phyloP scores from a whole-genome alignment of 2,113 vertebrate species.

The Apteryx mantelli region DNA sequence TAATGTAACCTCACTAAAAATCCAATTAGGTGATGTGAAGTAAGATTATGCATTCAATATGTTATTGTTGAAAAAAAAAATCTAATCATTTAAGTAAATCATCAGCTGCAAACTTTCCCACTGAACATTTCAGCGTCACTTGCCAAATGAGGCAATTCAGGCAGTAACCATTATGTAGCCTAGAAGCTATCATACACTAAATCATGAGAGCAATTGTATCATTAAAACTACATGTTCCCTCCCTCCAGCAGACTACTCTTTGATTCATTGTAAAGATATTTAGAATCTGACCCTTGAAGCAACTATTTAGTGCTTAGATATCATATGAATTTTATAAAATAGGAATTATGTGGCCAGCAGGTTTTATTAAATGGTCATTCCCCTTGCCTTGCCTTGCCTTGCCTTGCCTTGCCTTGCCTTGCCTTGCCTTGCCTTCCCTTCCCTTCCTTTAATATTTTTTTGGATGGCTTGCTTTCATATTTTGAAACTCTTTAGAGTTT shows the following conservation, averaged over 20 bases:
- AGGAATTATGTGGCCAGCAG: not conserved
- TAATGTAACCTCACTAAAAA: not conserved
- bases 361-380: not conserved
- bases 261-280: too few relatives aligned
- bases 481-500: not conserved
- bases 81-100: slow-evolving; percentile 30
- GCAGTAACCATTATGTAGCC: slow-evolving; percentile 38
- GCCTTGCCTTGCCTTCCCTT: not conserved
- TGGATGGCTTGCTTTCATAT: not conserved
- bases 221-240: slow-evolving; percentile 57
- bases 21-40: not conserved
- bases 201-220: slow-evolving; percentile 25
- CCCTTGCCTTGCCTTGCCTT: not conserved
- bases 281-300: slow-evolving; percentile 40
- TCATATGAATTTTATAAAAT: not conserved
- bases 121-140: slow-evolving; percentile 31
- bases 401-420: not conserved
- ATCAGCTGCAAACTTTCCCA: slow-evolving; percentile 42
- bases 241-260: too few relatives aligned
- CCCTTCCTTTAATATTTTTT: not conserved
- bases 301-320: slow-evolving; percentile 35
- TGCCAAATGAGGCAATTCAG: slow-evolving; percentile 46
- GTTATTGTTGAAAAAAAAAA: not conserved
- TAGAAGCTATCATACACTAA: not conserved
- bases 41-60: not conserved